Conservation (phyloP, 2,888 invertebrate genomes). For the Limnephilus lunatus region DNA sequence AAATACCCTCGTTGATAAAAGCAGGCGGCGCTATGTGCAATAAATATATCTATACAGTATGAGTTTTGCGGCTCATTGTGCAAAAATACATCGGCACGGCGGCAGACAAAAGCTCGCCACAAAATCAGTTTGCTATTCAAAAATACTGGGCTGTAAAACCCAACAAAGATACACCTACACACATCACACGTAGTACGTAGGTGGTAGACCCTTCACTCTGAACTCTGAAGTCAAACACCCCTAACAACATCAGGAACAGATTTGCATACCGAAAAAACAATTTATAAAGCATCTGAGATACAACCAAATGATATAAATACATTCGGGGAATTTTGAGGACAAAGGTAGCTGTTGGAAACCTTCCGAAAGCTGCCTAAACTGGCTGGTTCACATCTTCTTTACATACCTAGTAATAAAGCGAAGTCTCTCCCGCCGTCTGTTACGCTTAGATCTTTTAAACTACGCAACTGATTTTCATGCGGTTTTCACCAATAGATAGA, state of each 20-base stretch:
- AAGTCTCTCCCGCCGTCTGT: too few species aligned
- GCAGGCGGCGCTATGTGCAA: slow-evolving; percentile 12
- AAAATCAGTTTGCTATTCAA: slow-evolving; percentile 25
- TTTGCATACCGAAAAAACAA: slow-evolving; percentile 18
- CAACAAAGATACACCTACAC: neutral
- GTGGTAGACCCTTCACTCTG: neutral
- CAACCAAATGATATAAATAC: slow-evolving; percentile 23
- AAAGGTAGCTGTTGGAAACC: neutral
- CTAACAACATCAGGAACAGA: slow-evolving; percentile 42
- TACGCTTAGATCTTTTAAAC: too few species aligned
- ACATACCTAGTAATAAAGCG: too few species aligned
- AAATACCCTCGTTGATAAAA: slow-evolving; percentile 9
- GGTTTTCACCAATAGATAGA: too few species aligned
- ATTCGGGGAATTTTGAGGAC: slow-evolving; percentile 10
- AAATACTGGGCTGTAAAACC: slow-evolving; percentile 21
- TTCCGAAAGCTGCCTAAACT: slow-evolving; percentile 21
- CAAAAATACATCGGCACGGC: slow-evolving; percentile 21
- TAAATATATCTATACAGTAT: neutral
- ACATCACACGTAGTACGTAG: neutral
- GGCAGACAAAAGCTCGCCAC: slow-evolving; percentile 47
- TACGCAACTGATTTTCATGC: too few species aligned
- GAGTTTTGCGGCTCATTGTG: neutral
- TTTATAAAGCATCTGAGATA: neutral
- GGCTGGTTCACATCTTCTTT: too few species aligned
- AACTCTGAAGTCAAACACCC: slow-evolving; percentile 6